These are phyloP conservation scores for Stratiomys singularior DNA, from an alignment of 2,888 invertebrate genomes.

Conservation along the genomic window DNA sequence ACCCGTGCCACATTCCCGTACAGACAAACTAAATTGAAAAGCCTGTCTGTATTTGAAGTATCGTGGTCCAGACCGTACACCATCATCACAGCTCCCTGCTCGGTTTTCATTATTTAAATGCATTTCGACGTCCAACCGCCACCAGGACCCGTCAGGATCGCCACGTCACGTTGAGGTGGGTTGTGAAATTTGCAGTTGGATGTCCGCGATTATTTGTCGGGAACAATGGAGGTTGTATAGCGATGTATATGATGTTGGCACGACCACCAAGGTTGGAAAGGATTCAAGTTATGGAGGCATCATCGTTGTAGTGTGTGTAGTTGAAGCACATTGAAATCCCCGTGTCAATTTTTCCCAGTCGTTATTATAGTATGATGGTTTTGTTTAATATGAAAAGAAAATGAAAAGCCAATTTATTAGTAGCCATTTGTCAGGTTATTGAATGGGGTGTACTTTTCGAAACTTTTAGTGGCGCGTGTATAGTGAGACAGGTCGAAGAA, in stretches of 20 bases:
- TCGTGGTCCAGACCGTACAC: constrained; percentile 95
- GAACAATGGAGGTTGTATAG: not conserved
- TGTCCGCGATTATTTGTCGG: not conserved
- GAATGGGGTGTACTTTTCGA: not conserved
- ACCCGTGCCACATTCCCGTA: constrained; percentile 99
- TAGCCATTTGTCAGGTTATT: not conserved
- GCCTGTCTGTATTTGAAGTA: constrained; percentile 92
- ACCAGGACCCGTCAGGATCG: not conserved
- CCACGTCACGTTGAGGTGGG: not conserved
- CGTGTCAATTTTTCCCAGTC: not conserved
- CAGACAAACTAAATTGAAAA: constrained; percentile 98
- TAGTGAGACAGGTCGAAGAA: too few relatives aligned
- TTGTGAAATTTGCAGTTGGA: not conserved
- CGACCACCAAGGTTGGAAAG: not conserved
- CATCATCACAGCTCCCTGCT: constrained; percentile 93
- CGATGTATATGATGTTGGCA: not conserved
- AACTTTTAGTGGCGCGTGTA: too few relatives aligned
- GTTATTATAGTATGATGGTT: not conserved
- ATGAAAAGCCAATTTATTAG: constrained; percentile 41
- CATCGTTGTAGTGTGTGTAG: not conserved
- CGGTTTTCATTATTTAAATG: constrained; percentile 28
- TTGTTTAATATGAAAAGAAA: constrained; percentile 37
- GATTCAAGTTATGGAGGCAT: constrained; percentile 7
- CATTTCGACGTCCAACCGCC: not conserved
- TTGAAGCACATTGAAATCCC: not conserved